Base-by-base conservation (phyloP, 2,797 vertebrate species). In the Diceros bicornis region DNA sequence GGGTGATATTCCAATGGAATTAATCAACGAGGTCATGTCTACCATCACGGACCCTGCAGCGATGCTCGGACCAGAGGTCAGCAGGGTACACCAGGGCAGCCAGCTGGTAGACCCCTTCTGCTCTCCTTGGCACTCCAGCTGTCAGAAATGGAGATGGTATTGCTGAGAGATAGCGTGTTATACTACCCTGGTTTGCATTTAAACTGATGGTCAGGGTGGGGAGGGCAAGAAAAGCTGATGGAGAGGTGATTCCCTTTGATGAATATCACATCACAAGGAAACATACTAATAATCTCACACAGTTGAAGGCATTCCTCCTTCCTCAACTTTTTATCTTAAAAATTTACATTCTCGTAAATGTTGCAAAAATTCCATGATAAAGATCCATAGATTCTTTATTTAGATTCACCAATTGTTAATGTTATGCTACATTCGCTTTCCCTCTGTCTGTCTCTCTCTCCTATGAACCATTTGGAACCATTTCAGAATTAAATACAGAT, bases 1-100 rank as follows among this genome's bases (percentile, higher is more conserved):
- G 92, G 99, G 99, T 52, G 99, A 99, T 98, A 99, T 99, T 99
- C 99, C 99, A 62, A 99, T 99, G 99, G 99, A 99, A 94, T 98
- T 99, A 97, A 99, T 99, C 98, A 99, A 99, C 6, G 99, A 99
- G 98, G 99, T 99, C 92, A 99, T 99, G 99, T 99, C 99, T 29
- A 99, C 99, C 95, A 99, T 99, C 98, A 99, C 99, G 6, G 99
- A 99, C 98, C 99, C 99, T 78, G 98, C 99, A 13, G 99, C 99
- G 71, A 99, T 99, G 99, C 99, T 99, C 0, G 99, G 99, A 91
- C 99, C 99, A 95, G 99, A 99, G 99, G 99, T 99, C 98, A 99
- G 98, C 85, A 96, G 93, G 64, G 34, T 1, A 66, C 61, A 57
- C 2, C 9, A 50, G 44, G 44, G 91, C 47, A 41, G 21, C 34